These are phyloP conservation scores for Embidobia sp. DNA, from an alignment of 2,888 invertebrate genomes.

Conservation along the genomic window DNA sequence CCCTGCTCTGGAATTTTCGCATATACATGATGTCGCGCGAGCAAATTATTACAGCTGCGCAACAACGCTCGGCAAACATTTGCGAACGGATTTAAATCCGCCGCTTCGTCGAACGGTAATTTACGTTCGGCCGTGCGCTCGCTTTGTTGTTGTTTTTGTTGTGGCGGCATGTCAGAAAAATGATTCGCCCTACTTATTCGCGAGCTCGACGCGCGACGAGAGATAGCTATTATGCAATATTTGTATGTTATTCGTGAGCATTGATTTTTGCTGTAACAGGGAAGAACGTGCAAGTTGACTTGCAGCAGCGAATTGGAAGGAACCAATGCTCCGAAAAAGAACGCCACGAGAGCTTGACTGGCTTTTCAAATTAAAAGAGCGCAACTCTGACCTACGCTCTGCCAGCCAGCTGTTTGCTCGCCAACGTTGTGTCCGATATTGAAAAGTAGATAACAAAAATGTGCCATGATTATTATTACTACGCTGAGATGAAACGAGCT, in stretches of 20 bases:
- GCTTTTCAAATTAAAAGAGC: conserved; percentile 19
- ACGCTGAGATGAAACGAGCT: no score
- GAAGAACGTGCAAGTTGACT: conserved; percentile 13
- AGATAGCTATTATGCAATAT: conserved; percentile 22
- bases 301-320: conserved; percentile 22
- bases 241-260: conserved; percentile 38
- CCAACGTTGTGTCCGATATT: not conserved
- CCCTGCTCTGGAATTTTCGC: conserved; percentile 3
- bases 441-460: conserved; percentile 7
- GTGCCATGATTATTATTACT: no score
- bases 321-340: conserved; percentile 1
- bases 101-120: not conserved
- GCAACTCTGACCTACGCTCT: conserved; percentile 25
- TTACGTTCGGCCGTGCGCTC: not conserved
- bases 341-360: not conserved
- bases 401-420: conserved; percentile 12
- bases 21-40: not conserved
- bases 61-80: conserved; percentile 11
- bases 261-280: conserved; percentile 39
- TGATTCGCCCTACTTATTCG: conserved; percentile 12
- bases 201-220: not conserved
- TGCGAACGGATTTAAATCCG: conserved; percentile 12
- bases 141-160: not conserved
- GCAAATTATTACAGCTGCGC: conserved; percentile 19
- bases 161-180: not conserved